Base-by-base conservation (phyloP, 2,113 vertebrate species). In the Laticauda colubrina region DNA sequence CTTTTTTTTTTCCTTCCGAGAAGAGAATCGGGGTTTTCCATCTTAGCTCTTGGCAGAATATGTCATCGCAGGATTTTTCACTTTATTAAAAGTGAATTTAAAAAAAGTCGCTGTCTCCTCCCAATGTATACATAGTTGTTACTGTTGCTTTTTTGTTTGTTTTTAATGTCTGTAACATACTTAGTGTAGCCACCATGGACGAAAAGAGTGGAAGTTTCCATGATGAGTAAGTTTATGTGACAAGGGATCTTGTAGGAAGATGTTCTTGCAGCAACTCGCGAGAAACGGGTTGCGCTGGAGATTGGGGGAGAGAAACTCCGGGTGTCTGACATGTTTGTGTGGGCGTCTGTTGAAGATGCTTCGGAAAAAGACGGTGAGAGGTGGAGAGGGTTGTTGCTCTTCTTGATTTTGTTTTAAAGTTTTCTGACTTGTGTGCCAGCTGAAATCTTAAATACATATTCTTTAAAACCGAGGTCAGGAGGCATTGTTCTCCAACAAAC, bases 141-240 rank as follows among this genome's bases (percentile, higher is more conserved):
- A 9, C 4, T 23, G 88, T 39, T 34, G 54, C 18, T 89, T 10
- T 53, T 56, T 39, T 39, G 54, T 39, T 56, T 56, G 57, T 61
- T 89, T 45, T 89, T 87, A 95, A 95, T 96, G 93, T 91, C 96
- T 97, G 94, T 96, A 96, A 95, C 96, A 96, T 96, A 94, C 43
- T 90, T 89, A 54, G 45, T 91, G 81, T 95, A 90, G 51, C 95
- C 93, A 91, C 96, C 45, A 94, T 95, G 93, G 94, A 92, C 54
- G 55, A 75, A 91, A n/a, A 55, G 43, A 96, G 96, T 97, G 96
- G 97, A 97, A 97, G 96, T 97, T 97, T 97, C 97, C 97, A 96
- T 97, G 97, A 96, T 96, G 96, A 97, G 96, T 95, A 97, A 97
- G 96, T 97, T 97, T 96, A 93, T 96, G 90, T 95, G 95, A 95